Evolutionary conservation across 1,140 invertebrate genomes (phyloP).

Genomic region (Lucilia cuprina): DNA sequence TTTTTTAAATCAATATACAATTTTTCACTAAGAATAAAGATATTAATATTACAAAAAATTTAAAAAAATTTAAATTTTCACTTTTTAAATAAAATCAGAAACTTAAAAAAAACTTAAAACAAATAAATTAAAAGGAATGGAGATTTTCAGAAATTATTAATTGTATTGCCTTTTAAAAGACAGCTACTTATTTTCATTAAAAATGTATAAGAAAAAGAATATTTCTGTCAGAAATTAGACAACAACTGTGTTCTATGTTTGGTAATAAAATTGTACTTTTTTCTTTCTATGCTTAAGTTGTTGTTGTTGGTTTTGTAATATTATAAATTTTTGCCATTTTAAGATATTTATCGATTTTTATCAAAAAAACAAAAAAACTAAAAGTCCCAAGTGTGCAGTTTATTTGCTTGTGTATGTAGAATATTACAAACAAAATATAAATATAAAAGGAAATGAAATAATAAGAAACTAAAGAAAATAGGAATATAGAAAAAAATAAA

Average conservation of each 20-base stretch:
- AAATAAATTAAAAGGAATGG: no score
- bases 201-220: background rate
- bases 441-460: background rate
- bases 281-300: background rate
- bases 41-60: no score
- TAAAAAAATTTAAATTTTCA: no score
- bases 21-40: no score
- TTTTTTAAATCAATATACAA: no score
- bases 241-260: slow-evolving; percentile 21
- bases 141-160: no score
- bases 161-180: no score
- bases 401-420: background rate
- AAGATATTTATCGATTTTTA: slow-evolving; percentile 27
- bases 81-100: no score
- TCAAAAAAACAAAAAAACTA: background rate
- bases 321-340: slow-evolving; percentile 23
- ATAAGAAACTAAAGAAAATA: background rate
- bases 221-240: background rate
- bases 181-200: background rate
- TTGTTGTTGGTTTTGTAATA: slow-evolving; percentile 1
- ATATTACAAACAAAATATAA: background rate
- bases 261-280: slow-evolving; percentile 16
- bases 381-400: slow-evolving; percentile 30
- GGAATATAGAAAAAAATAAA: background rate
- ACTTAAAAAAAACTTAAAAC: no score